A percentile compares a stretch with the other conserved stretches of the same genome.
phyloP scores from a whole-genome alignment of 2,888 invertebrate species.

The Amblyteles armatorius region DNA sequence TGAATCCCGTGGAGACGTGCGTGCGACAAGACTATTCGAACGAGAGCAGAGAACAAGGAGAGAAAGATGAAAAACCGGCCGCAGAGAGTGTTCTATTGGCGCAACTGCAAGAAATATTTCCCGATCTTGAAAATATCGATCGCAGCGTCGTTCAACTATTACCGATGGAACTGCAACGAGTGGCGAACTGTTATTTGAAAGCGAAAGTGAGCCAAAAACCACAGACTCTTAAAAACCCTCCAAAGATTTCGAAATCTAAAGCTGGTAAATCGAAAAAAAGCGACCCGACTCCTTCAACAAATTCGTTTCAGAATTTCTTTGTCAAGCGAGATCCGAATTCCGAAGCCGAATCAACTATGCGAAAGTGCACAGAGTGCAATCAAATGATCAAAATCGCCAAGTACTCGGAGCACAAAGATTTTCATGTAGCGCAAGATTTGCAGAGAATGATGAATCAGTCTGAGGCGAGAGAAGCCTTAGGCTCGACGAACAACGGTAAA shows the following conservation, averaged over 20 bases:
- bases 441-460: constrained; percentile 88
- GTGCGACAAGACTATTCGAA: constrained; percentile 8
- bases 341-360: constrained; percentile 79
- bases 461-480: constrained; percentile 12
- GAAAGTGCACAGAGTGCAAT: constrained; percentile 90
- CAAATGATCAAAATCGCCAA: constrained; percentile 87
- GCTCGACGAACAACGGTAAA: constrained; percentile 36
- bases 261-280: constrained; percentile 68
- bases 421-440: constrained; percentile 93
- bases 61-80: constrained; percentile 16
- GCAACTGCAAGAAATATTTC: constrained; percentile 84
- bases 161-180: constrained; percentile 81
- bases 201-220: constrained; percentile 51
- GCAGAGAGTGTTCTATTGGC: constrained; percentile 55
- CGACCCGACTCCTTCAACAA: constrained; percentile 65
- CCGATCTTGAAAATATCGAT: constrained; percentile 84
- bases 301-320: constrained; percentile 84
- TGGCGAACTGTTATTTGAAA: constrained; percentile 77
- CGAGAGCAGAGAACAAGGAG: constrained; percentile 3
- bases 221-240: constrained; percentile 62
- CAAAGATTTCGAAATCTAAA: constrained; percentile 65
- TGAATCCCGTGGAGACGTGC: not conserved
- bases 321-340: constrained; percentile 81
- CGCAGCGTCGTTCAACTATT: constrained; percentile 81
- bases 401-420: constrained; percentile 92